Evolutionary conservation across 2,113 vertebrate genomes (phyloP), one percentile per base, ranked within the genome.

Genomic region (Malurus elegans): DNA sequence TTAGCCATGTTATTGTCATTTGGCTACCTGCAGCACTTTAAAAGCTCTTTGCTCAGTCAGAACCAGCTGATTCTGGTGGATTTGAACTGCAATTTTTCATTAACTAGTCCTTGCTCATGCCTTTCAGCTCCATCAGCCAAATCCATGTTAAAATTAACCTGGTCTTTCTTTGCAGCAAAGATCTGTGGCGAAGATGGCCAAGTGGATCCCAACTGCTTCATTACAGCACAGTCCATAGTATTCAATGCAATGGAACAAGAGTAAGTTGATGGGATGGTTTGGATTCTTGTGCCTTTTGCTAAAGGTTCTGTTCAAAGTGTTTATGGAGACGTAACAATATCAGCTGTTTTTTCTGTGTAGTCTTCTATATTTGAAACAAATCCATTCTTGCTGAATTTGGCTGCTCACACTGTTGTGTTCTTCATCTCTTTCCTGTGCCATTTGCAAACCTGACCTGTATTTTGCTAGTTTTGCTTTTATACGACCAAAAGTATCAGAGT

Each of bases 131-230:
- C 1, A 4, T 40, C 67, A 75, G 38, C 56, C 91, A 91, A 19
- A 58, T 8, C 10, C 45, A 19, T 0, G 4, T 85, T 80, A 83
- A 92, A 64, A 67, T 92, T 66, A 76, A 73, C 82, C 24, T 71
- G 72, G 1, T 93, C 21, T 96, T 65, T 92, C 78, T 96, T 97
- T 95, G 92, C 97, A 99, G 99, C 99, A 78, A 99, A 99, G 94
- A 99, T 99, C 79, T 99, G 99, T 93, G 99, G 99, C 50, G 99
- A 99, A 97, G 99, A 99, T 18, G 99, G 99, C 78, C 99, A 99
- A 94, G 99, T 99, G 98, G 99, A 99, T 95, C 99, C 99, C 26
- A 99, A 99, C 97, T 99, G 99, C 97, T 99, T 99, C 34, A 97
- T 99, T 91, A 98, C 98, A 79, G 99, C 99, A 51, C 99, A 99